A percentile compares a stretch with the other conserved stretches of the same genome.
These are phyloP conservation scores for Drosophila kohkoa DNA, from an alignment of 1,140 invertebrate genomes.

Conservation along the genomic window DNA sequence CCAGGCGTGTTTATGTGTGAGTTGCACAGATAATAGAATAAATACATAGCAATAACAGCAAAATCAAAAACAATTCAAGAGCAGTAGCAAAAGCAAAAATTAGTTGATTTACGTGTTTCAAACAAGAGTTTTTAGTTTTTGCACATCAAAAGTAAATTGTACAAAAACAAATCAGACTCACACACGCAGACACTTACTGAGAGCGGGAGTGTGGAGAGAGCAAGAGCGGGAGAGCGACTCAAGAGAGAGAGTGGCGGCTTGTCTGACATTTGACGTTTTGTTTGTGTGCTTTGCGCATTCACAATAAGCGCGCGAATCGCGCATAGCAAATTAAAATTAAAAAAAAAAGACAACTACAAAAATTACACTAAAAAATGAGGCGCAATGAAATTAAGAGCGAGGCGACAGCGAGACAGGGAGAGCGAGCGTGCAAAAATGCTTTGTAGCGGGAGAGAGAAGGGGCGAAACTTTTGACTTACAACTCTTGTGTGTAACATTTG, in stretches of 20 bases:
- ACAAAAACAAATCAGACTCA: conserved; percentile 66
- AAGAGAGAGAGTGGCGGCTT: conserved; percentile 35
- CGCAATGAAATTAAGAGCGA: conserved; percentile 45
- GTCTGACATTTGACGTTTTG: conserved; percentile 79
- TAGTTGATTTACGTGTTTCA: conserved; percentile 20
- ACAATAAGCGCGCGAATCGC: conserved; percentile 75
- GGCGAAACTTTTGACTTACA: conserved; percentile 49
- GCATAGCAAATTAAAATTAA: conserved; percentile 78
- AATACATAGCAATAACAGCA: conserved; percentile 2
- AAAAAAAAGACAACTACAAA: conserved; percentile 64
- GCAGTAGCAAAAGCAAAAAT: neutral
- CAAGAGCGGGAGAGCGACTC: conserved; percentile 25
- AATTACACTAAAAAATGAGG: conserved; percentile 34
- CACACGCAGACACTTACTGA: conserved; percentile 17
- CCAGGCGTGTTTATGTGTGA: conserved; percentile 29
- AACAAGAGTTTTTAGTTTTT: conserved; percentile 42
- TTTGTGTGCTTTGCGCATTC: conserved; percentile 66
- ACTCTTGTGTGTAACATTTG: conserved; percentile 61
- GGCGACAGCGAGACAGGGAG: neutral
- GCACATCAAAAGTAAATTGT: conserved; percentile 52
- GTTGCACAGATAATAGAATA: conserved; percentile 44
- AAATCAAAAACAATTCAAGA: conserved; percentile 5
- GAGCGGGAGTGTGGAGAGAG: conserved; percentile 28
- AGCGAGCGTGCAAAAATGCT: conserved; percentile 14
- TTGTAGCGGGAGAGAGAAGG: conserved; percentile 5